These are phyloP conservation scores for Mormyrus iriodes DNA, from an alignment of 2,113 vertebrate species.

Conservation along the genomic window DNA sequence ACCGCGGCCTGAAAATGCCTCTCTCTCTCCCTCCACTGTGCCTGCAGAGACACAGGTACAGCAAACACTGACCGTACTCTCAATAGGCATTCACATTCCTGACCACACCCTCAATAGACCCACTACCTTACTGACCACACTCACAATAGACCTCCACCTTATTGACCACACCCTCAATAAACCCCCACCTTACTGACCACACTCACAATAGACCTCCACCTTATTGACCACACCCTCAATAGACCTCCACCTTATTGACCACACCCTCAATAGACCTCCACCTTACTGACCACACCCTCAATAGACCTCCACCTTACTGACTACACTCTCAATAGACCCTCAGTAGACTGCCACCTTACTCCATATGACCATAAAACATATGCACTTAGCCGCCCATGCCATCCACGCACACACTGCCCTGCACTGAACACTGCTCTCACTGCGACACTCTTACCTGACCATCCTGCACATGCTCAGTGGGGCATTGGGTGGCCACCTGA, in stretches of 20 bases:
- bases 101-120: background rate
- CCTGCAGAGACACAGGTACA: constrained; percentile 31
- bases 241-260: background rate
- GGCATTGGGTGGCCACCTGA: constrained; percentile 37
- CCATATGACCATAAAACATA: background rate
- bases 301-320: background rate
- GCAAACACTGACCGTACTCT: background rate
- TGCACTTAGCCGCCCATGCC: background rate
- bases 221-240: background rate
- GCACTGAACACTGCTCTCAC: background rate
- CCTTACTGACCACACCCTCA: background rate
- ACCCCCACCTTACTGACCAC: background rate
- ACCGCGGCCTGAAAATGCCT: constrained; percentile 47
- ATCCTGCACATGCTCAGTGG: constrained; percentile 54
- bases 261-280: background rate
- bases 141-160: background rate
- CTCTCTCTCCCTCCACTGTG: constrained; percentile 47
- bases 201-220: background rate
- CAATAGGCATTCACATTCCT: background rate
- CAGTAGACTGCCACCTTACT: background rate
- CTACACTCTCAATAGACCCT: background rate
- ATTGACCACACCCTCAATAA: background rate
- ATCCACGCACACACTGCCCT: background rate
- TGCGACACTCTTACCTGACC: background rate
- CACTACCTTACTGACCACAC: background rate